These are phyloP conservation scores for Cephalopholis sonnerati DNA, from an alignment of 2,113 vertebrate genomes.

Conservation along the genomic window DNA sequence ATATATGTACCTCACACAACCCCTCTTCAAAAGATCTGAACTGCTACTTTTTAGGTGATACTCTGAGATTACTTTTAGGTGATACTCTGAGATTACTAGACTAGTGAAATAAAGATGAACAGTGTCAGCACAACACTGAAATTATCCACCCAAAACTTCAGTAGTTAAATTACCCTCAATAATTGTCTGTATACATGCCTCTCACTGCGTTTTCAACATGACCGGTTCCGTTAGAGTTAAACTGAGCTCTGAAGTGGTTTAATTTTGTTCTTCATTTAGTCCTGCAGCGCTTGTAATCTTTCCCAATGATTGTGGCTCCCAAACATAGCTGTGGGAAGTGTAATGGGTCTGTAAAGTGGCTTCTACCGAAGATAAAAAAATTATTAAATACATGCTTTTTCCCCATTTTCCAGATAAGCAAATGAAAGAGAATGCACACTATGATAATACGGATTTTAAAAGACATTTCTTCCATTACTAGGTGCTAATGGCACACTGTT, in stretches of 20 bases:
- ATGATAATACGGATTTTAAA: slow-evolving; percentile 11
- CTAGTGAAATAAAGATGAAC: too few relatives aligned
- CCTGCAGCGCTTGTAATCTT: background rate
- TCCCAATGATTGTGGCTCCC: background rate
- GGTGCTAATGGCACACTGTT: background rate
- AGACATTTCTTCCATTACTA: background rate
- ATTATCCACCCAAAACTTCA: background rate
- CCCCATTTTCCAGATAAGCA: slow-evolving; percentile 18
- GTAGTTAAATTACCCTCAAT: background rate
- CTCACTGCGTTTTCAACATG: background rate
- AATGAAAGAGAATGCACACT: slow-evolving; percentile 3
- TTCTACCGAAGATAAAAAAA: background rate
- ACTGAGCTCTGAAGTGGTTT: slow-evolving; percentile 9
- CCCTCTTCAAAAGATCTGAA: too few relatives aligned
- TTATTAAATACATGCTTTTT: slow-evolving; percentile 25
- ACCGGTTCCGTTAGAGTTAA: background rate
- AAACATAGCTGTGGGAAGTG: background rate
- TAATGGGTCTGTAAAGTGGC: background rate
- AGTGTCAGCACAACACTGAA: background rate
- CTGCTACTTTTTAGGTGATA: too few relatives aligned
- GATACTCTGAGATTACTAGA: too few relatives aligned
- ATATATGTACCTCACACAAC: too few relatives aligned
- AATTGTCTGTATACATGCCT: background rate
- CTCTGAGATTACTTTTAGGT: too few relatives aligned
- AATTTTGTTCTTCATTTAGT: slow-evolving; percentile 22